These are phyloP conservation scores for Xanthorhoe designata DNA, from an alignment of 2,888 invertebrate species.

Conservation along the genomic window DNA sequence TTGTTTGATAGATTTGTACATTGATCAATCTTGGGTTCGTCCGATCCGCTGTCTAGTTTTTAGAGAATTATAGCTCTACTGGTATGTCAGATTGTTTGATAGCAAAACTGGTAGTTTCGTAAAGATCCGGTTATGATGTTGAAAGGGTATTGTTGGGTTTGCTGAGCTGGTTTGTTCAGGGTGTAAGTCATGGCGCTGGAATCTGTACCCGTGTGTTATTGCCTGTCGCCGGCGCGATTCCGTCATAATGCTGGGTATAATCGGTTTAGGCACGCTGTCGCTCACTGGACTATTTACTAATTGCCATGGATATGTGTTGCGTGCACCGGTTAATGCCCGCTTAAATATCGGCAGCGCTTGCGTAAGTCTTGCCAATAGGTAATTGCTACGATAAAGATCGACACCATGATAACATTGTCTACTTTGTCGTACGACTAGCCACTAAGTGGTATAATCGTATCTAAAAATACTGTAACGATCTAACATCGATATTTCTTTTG, in stretches of 20 bases:
- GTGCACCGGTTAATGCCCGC: constrained; percentile 68
- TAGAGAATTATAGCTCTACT: constrained; percentile 58
- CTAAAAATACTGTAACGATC: constrained; percentile 29
- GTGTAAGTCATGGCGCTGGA: constrained; percentile 67
- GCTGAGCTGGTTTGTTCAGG: constrained; percentile 65
- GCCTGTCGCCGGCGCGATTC: constrained; percentile 62
- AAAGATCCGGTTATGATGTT: constrained; percentile 57
- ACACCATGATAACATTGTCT: constrained; percentile 69
- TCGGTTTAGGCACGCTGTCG: constrained; percentile 80
- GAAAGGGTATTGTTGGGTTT: constrained; percentile 59
- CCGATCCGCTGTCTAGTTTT: constrained; percentile 55
- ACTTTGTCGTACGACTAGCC: constrained; percentile 54
- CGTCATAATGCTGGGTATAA: constrained; percentile 75
- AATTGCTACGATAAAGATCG: constrained; percentile 72
- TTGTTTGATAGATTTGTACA: constrained; percentile 49
- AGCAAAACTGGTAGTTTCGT: constrained; percentile 48
- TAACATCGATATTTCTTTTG: constrained; percentile 25
- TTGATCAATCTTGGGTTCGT: constrained; percentile 48
- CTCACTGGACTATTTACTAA: constrained; percentile 77
- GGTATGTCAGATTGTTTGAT: constrained; percentile 50
- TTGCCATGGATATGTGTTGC: constrained; percentile 74
- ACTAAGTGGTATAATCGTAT: constrained; percentile 43
- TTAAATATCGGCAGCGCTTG: constrained; percentile 71
- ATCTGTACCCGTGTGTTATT: constrained; percentile 72
- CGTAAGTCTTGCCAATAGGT: constrained; percentile 60